These are phyloP conservation scores for Apis cerana DNA, from an alignment of 1,140 invertebrate genomes.

Conservation along the genomic window DNA sequence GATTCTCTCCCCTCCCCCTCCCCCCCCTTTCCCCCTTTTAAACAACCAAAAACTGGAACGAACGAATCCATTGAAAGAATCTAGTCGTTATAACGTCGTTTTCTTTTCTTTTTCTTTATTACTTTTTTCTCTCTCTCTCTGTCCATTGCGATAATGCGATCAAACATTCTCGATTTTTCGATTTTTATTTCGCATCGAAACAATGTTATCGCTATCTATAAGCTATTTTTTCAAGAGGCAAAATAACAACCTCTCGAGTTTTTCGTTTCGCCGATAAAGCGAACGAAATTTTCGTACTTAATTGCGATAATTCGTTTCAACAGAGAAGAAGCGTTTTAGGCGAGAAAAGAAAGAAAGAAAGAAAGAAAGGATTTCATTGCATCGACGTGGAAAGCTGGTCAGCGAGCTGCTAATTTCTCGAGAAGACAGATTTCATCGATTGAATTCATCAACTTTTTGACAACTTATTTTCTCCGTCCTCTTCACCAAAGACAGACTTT, in stretches of 20 bases:
- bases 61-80: conserved; percentile 44
- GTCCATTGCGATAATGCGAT: background rate
- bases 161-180: conserved; percentile 34
- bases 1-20: background rate
- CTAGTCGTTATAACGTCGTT: conserved; percentile 55
- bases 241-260: background rate
- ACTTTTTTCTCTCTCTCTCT: background rate
- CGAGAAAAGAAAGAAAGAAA: background rate
- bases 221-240: background rate
- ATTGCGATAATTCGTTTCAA: background rate
- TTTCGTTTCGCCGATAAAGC: too few species aligned
- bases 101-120: background rate
- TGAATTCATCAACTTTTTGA: conserved; percentile 50
- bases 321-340: too few species aligned
- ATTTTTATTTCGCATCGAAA: conserved; percentile 44
- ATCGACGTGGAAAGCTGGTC: background rate
- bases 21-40: background rate
- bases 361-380: background rate
- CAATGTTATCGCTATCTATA: background rate
- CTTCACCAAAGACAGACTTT: conserved; percentile 49
- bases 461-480: conserved; percentile 71
- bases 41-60: conserved; percentile 16
- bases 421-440: conserved; percentile 12
- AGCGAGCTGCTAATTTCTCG: conserved; percentile 7
- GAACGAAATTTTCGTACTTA: conserved; percentile 27